Evolutionary conservation across 2,888 invertebrate genomes (phyloP).

Genomic region (Noctua fimbriata): DNA sequence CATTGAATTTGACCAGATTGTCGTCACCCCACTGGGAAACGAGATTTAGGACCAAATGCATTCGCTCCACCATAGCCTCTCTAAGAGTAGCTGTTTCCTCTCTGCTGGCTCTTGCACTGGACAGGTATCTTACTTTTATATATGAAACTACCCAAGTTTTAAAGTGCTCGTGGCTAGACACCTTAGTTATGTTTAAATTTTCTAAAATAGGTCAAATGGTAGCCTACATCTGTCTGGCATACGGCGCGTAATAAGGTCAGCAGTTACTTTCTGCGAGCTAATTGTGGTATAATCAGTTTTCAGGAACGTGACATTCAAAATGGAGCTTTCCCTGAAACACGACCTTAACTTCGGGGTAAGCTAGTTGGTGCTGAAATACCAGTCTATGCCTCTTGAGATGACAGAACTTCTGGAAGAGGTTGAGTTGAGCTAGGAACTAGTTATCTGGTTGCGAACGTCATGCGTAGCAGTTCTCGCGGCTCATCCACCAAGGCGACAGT

Average conservation of each 20-base stretch:
- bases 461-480: too few species aligned
- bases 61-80: too few species aligned
- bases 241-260: neutral
- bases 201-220: neutral
- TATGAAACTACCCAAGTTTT: neutral
- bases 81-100: too few species aligned
- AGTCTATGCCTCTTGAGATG: neutral
- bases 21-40: too few species aligned
- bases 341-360: neutral
- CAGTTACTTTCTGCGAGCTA: neutral
- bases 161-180: neutral
- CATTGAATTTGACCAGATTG: too few species aligned
- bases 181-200: neutral
- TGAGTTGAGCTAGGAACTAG: neutral
- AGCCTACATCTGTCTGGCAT: slow-evolving; percentile 8
- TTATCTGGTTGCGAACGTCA: too few species aligned
- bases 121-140: too few species aligned
- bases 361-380: neutral
- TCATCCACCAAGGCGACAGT: too few species aligned
- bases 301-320: neutral
- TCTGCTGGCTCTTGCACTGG: too few species aligned
- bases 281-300: neutral
- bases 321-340: neutral
- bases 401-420: neutral
- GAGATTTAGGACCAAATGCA: too few species aligned